These are phyloP conservation scores for Odontocerum albicorne DNA, from an alignment of 2,888 invertebrate genomes.

Conservation along the genomic window DNA sequence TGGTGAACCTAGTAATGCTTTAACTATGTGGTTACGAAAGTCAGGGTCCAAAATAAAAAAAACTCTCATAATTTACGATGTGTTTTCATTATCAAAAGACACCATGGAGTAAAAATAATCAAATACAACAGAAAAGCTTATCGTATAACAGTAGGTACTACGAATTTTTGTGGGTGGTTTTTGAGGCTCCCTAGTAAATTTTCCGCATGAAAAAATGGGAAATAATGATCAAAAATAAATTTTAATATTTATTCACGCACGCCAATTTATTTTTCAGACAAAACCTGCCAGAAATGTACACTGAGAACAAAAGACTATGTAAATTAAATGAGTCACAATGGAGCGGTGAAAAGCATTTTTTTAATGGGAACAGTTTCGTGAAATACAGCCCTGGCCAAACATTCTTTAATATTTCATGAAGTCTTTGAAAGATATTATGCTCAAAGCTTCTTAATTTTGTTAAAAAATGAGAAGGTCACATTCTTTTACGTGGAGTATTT, in stretches of 20 bases:
- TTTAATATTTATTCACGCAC: conserved; percentile 15
- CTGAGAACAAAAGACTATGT: conserved; percentile 15
- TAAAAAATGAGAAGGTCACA: not conserved
- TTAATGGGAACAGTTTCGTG: not conserved
- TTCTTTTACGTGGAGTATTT: not conserved
- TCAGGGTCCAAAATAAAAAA: too few species aligned
- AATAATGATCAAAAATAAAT: conserved; percentile 16
- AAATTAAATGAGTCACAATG: conserved; percentile 9
- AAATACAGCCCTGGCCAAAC: not conserved
- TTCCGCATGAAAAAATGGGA: not conserved
- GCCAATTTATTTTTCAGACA: conserved; percentile 16
- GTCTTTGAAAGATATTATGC: too few species aligned
- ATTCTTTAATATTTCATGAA: not conserved
- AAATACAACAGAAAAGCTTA: too few species aligned
- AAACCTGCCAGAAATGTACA: conserved; percentile 4
- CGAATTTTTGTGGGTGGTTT: too few species aligned
- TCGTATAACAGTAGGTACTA: too few species aligned
- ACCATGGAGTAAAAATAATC: too few species aligned
- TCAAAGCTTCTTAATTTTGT: not conserved
- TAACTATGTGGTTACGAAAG: too few species aligned
- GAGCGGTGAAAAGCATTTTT: not conserved
- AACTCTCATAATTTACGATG: too few species aligned
- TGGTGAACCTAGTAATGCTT: too few species aligned
- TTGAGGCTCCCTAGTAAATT: not conserved
- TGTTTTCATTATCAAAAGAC: too few species aligned